phyloP scores from a whole-genome alignment of 2,888 invertebrate genomes.

The Anodontia alba region DNA sequence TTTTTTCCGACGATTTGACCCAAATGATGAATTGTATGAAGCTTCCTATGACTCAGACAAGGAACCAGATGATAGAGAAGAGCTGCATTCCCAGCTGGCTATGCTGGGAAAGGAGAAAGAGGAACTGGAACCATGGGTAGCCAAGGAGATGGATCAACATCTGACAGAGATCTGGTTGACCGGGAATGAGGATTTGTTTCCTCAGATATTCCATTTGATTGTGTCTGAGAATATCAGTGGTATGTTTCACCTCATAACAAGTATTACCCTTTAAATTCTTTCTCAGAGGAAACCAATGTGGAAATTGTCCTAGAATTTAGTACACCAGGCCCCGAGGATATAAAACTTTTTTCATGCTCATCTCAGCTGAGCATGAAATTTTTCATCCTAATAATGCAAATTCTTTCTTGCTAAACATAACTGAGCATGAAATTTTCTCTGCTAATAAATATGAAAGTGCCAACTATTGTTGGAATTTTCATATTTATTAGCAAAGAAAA shows the following conservation, averaged over 20 bases:
- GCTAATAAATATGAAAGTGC: too few species aligned
- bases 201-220: constrained; percentile 91
- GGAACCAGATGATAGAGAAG: constrained; percentile 44
- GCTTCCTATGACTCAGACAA: constrained; percentile 33
- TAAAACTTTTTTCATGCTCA: too few species aligned
- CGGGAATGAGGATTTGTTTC: constrained; percentile 89
- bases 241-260: too few species aligned
- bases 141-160: constrained; percentile 89
- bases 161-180: constrained; percentile 88
- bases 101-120: constrained; percentile 84
- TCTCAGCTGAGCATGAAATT: too few species aligned
- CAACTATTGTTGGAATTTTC: too few species aligned
- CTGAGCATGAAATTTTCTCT: too few species aligned
- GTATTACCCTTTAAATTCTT: background rate
- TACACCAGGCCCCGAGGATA: too few species aligned
- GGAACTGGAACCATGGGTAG: constrained; percentile 86
- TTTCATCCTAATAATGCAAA: too few species aligned
- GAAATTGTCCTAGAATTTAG: too few species aligned
- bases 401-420: too few species aligned
- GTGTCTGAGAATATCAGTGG: constrained; percentile 91
- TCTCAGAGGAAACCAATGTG: background rate
- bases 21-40: constrained; percentile 1
- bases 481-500: too few species aligned
- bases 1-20: too few species aligned
- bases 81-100: constrained; percentile 45